Base-by-base conservation (phyloP, 2,797 vertebrate genomes). In the Pipistrellus pipistrellus region DNA sequence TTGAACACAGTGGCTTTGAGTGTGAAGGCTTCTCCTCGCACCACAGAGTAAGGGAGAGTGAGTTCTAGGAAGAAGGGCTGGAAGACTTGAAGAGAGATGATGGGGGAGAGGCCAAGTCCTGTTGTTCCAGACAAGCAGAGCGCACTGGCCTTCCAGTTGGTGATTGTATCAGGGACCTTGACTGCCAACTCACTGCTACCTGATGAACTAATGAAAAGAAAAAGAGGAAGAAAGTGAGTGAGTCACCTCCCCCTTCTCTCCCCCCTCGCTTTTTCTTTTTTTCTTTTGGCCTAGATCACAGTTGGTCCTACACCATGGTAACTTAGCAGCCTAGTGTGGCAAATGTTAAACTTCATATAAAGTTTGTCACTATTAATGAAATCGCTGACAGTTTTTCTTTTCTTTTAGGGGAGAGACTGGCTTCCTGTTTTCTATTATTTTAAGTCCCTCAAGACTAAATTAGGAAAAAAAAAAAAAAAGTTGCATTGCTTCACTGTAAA, bases 11-110 rank as follows among this genome's bases (percentile, higher is more conserved):
- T 98, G 94, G 98, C 99, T 96, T 98, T 99, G 88, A 99, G 98
- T 0, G 64, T 95, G 71, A 99, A 99, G 81, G 93, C 97, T 96
- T 99, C 99, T 18, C 99, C 99, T 48, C 98, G 97, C 95, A 99
- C 98, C 53, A 99, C 98, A 0, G 99, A 99, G 97, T 99, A 99
- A 8, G 99, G 99, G 84, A 99, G 25, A 0, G 98, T 99, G 77
- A 99, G 98, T 8, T 99, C 98, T 23, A 99, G 95, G 30, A 99
- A 99, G 98, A 99, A 99, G 0, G 99, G 99, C 98, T 99, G 98
- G 98, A 99, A 99, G 85, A 96, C 98, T 0, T 90, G 98, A 84
- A 99, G 97, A 35, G 96, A 97, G 0, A 87, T 62, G 69, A 95
- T 96, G 0, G 98, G 97, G 0, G 99, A 98, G 81, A 99, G 97